These are phyloP conservation scores for Archaeoteleia sp. DNA, from an alignment of 2,888 invertebrate species.

Conservation along the genomic window DNA sequence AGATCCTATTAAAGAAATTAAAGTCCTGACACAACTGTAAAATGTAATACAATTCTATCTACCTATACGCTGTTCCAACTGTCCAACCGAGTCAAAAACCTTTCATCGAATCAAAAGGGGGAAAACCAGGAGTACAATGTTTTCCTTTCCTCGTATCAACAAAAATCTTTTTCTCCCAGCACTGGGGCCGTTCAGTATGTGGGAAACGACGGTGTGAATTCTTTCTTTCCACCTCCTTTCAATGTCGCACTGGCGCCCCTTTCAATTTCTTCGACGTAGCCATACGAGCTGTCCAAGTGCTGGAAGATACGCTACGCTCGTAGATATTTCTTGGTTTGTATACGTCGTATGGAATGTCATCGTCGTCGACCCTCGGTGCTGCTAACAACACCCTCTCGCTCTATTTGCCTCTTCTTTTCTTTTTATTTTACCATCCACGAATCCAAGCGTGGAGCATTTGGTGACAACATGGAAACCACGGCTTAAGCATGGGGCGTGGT, in stretches of 20 bases:
- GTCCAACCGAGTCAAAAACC: too few species aligned
- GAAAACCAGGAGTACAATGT: too few species aligned
- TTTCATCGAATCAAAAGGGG: too few species aligned
- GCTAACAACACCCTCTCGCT: slow-evolving; percentile 7
- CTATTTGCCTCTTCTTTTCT: slow-evolving; percentile 6
- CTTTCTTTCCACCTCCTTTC: slow-evolving; percentile 16
- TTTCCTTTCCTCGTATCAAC: too few species aligned
- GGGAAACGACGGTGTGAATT: slow-evolving; percentile 28
- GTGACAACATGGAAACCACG: slow-evolving; percentile 6
- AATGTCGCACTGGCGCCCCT: slow-evolving; percentile 26
- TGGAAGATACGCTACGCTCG: neutral
- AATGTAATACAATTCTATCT: too few species aligned
- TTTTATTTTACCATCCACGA: too few species aligned
- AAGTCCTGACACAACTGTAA: too few species aligned
- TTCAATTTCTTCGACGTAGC: slow-evolving; percentile 10
- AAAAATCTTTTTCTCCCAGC: slow-evolving; percentile 16
- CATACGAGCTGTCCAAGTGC: neutral
- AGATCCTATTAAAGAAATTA: too few species aligned
- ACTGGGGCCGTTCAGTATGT: slow-evolving; percentile 1
- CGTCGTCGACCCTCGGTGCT: slow-evolving; percentile 31
- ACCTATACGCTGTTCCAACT: too few species aligned
- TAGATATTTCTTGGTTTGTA: slow-evolving; percentile 15
- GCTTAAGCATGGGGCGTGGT: slow-evolving; percentile 63
- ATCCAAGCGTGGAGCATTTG: too few species aligned
- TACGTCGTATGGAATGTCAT: slow-evolving; percentile 49